Conservation (phyloP, 2,797 vertebrate species). For the Coilia nasus region DNA sequence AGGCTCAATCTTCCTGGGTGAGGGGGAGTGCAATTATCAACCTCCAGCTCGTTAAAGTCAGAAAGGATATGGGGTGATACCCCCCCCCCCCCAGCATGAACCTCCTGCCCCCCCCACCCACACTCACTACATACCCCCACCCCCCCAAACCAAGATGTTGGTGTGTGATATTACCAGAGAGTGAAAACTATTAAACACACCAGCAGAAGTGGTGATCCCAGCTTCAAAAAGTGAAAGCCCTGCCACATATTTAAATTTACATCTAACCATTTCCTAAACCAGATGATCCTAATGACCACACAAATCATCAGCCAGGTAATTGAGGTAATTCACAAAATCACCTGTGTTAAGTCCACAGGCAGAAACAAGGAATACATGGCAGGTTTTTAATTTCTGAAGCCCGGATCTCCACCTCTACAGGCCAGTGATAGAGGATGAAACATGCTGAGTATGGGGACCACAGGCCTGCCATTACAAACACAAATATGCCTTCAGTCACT, state of each 20-base stretch:
- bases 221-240: no score
- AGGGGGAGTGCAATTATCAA: not conserved
- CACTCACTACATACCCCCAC: no score
- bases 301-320: no score
- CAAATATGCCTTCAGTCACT: not conserved
- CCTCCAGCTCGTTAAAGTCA: not conserved
- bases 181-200: not conserved
- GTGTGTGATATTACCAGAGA: not conserved
- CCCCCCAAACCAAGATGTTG: not conserved
- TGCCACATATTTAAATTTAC: no score
- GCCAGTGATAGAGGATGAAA: not conserved
- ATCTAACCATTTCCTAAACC: no score
- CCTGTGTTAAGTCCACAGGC: no score
- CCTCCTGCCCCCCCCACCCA: not conserved
- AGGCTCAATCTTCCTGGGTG: not conserved
- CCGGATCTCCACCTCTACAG: no score
- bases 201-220: no score
- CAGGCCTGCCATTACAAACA: not conserved
- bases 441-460: not conserved
- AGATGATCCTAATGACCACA: no score
- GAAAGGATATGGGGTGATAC: constrained; percentile 3
- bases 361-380: no score
- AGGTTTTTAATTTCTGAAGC: no score
- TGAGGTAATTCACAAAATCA: no score
- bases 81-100: not conserved